phyloP scores from a whole-genome alignment of 2,888 invertebrate genomes.

The Folsomia manolachei region DNA sequence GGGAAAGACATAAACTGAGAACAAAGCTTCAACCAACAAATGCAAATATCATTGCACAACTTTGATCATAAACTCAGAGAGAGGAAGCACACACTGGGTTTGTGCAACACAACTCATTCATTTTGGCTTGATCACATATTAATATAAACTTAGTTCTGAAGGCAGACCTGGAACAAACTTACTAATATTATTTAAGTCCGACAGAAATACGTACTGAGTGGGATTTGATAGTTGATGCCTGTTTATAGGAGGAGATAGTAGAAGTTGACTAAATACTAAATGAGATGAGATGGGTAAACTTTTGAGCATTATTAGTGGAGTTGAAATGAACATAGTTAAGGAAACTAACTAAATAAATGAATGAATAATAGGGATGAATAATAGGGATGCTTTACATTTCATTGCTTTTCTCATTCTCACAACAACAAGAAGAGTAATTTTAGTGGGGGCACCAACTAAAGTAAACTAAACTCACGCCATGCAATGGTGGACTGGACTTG shows the following conservation, averaged over 20 bases:
- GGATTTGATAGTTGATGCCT: background rate
- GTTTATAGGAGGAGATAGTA: background rate
- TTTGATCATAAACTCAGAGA: background rate
- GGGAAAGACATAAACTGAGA: no score
- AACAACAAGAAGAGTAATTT: background rate
- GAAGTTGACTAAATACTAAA: slow-evolving; percentile 6
- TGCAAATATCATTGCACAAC: slow-evolving; percentile 4
- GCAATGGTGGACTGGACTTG: no score
- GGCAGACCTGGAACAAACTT: no score
- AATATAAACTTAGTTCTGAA: background rate
- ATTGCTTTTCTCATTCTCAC: slow-evolving; percentile 8
- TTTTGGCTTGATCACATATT: background rate
- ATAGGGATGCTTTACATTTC: slow-evolving; percentile 18
- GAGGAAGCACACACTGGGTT: background rate
- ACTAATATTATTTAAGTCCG: background rate
- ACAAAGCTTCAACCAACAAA: no score
- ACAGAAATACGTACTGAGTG: background rate
- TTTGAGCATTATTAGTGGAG: background rate
- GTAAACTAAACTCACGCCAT: no score
- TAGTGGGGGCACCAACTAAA: background rate
- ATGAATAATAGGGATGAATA: slow-evolving; percentile 17
- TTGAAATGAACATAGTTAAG: slow-evolving; percentile 14
- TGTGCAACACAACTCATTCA: background rate
- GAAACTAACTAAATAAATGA: slow-evolving; percentile 18
- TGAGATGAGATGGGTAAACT: slow-evolving; percentile 5